Evolutionary conservation across 2,888 invertebrate genomes (phyloP).

Genomic region (Plagodis dolabraria): DNA sequence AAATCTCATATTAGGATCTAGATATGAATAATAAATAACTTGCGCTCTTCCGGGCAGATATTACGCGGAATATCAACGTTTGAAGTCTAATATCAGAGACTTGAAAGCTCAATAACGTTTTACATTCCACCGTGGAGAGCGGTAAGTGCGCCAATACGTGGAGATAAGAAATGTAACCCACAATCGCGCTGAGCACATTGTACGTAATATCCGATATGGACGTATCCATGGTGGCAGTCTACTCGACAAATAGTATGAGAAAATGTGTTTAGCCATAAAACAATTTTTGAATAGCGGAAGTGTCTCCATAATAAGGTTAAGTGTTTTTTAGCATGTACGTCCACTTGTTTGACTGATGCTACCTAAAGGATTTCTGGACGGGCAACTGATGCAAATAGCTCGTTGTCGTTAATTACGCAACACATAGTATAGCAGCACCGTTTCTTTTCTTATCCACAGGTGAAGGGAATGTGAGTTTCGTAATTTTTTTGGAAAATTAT

Average conservation of each 20-base stretch:
- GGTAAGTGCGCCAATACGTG: slow-evolving; percentile 67
- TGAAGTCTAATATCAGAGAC: slow-evolving; percentile 63
- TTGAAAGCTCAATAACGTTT: slow-evolving; percentile 69
- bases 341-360: too few species aligned
- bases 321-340: too few species aligned
- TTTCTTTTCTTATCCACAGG: too few species aligned
- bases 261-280: too few species aligned
- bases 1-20: slow-evolving; percentile 37
- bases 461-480: too few species aligned
- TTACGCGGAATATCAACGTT: slow-evolving; percentile 56
- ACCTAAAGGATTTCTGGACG: too few species aligned
- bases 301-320: too few species aligned
- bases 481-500: too few species aligned
- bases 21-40: slow-evolving; percentile 62
- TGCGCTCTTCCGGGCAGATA: slow-evolving; percentile 43
- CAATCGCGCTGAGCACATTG: slow-evolving; percentile 58
- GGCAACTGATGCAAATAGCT: too few species aligned
- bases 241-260: neutral
- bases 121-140: slow-evolving; percentile 60
- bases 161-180: slow-evolving; percentile 70
- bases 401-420: too few species aligned
- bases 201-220: slow-evolving; percentile 49
- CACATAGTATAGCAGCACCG: too few species aligned
- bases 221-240: slow-evolving; percentile 7
- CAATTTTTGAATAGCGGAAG: too few species aligned